Base-by-base conservation (phyloP, 2,888 invertebrate species). In the Dicyrtomina minuta region DNA sequence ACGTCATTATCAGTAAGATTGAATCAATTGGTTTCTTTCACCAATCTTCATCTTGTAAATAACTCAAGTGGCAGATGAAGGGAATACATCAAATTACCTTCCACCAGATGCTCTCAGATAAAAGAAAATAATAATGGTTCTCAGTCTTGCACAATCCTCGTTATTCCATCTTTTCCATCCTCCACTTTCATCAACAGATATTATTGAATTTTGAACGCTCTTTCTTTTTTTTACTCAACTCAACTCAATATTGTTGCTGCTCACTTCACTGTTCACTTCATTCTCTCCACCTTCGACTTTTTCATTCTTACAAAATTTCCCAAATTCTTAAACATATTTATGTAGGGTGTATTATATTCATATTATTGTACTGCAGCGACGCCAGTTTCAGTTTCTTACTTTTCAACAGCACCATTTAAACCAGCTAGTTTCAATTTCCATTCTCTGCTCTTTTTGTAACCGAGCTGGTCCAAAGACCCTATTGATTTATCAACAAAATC, bases 11-110 rank as follows among this genome's bases (percentile, higher is more conserved):
- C 39, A 20, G 39, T 41, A 13, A 59, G 59, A 59, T 41, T 59
- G 59, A 59, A 59, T 59, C 59, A 59, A 59, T 41, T 41, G 41
- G 59, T 59, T 59, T 41, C 41, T 39, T 59, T 59, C 41, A 59
- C 59, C 39, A 59, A 41, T 41, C 41, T 41, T 39, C 20, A 17
- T 20, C 41, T 59, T 59, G 39, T 59, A 24, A 56, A 56, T 27
- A 56, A 26, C 26, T 41, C 24, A 41, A 53, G 59, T n/a, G 41
- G 59, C 59, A 59, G 59, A 59, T 59, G 59, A 41, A 59, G 17
- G 20, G 5, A 59, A 56, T 26, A 26, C 59, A 59, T 59, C 59
- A 59, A 33, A 59, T 59, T 39, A 59, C 22, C 39, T 17, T 17
- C 56, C 33, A n/a, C 13, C 26, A 26, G 56, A 56, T 56, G 56